Percentiles rank a stretch among this genome's conserved stretches.
These are phyloP conservation scores for Lysandra coridon DNA, from an alignment of 2,888 invertebrate species.

Conservation along the genomic window DNA sequence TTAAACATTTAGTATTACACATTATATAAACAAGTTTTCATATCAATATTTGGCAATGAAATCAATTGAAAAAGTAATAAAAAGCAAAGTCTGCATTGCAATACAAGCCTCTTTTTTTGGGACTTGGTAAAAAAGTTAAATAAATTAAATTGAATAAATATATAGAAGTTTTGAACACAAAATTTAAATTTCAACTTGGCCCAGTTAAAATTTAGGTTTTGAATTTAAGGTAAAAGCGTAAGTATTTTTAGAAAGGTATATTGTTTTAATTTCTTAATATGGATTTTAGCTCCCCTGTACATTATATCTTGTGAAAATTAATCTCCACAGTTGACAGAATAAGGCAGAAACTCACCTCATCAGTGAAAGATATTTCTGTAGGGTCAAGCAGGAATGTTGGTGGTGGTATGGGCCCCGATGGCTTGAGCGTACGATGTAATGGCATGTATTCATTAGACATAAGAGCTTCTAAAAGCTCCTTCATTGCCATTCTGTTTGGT, in stretches of 20 bases:
- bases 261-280: no score
- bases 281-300: neutral
- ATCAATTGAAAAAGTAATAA: no score
- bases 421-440: constrained; percentile 63
- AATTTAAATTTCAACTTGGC: no score
- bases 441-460: constrained; percentile 66
- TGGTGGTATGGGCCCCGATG: constrained; percentile 67
- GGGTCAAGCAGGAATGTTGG: constrained; percentile 63
- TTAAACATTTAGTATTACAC: neutral
- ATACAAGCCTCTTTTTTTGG: no score
- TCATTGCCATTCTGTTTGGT: constrained; percentile 70
- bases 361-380: constrained; percentile 53
- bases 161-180: no score
- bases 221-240: no score
- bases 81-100: no score
- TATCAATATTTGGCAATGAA: neutral
- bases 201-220: no score
- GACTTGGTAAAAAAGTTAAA: no score
- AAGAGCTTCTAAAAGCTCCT: constrained; percentile 68
- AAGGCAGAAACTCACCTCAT: constrained; percentile 54
- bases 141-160: no score
- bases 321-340: neutral
- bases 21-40: neutral
- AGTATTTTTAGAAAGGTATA: neutral
- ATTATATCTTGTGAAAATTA: neutral